Evolutionary conservation across 2,888 invertebrate species (phyloP).

Genomic region (Thelaira solivaga): DNA sequence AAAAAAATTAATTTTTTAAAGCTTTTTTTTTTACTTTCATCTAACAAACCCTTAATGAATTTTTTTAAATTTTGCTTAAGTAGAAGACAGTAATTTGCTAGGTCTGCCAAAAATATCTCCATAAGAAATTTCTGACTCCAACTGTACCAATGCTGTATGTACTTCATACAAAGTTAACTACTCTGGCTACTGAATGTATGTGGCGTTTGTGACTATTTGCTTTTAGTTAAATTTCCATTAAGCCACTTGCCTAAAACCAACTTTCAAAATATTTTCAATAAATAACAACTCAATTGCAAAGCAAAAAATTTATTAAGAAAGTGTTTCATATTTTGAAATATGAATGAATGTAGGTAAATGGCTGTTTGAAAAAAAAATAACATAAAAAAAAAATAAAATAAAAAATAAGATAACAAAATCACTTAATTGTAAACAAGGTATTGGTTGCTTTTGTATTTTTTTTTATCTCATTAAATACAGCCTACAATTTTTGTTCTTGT

Average conservation of each 20-base stretch:
- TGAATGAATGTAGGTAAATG: not conserved
- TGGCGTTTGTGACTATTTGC: not conserved
- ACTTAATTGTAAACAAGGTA: too few relatives aligned
- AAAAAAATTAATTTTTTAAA: too few relatives aligned
- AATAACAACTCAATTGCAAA: constrained; percentile 34
- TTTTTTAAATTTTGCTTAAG: too few relatives aligned
- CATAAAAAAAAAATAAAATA: not conserved
- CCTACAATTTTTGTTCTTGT: too few relatives aligned
- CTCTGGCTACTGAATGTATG: not conserved
- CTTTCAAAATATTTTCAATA: constrained; percentile 23
- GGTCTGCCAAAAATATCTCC: too few relatives aligned
- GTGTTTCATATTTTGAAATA: not conserved
- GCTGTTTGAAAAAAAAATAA: not conserved
- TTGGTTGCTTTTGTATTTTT: too few relatives aligned
- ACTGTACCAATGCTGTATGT: not conserved
- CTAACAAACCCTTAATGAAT: too few relatives aligned
- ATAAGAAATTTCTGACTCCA: not conserved
- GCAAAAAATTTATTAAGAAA: not conserved
- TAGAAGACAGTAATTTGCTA: too few relatives aligned
- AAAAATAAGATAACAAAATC: too few relatives aligned
- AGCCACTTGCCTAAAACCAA: not conserved
- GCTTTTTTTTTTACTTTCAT: too few relatives aligned
- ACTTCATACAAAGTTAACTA: not conserved
- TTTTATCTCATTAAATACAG: too few relatives aligned
- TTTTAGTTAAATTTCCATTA: constrained; percentile 8